These are phyloP conservation scores for Biston stratarius DNA, from an alignment of 2,888 invertebrate genomes.

Conservation along the genomic window DNA sequence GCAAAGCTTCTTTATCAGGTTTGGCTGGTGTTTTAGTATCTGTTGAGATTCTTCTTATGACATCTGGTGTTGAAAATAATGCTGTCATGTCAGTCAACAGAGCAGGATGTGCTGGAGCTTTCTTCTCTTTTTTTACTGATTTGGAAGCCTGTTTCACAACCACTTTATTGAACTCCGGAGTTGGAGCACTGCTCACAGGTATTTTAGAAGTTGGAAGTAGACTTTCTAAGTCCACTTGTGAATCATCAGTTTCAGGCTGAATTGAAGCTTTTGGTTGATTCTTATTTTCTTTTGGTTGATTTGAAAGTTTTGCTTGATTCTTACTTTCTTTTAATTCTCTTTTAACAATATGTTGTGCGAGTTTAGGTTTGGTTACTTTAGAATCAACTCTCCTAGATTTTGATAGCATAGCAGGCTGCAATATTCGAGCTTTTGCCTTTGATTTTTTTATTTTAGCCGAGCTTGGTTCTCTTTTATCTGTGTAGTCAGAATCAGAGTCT, in stretches of 20 bases:
- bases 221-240: slow-evolving; percentile 63
- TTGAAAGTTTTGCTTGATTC: slow-evolving; percentile 59
- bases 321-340: slow-evolving; percentile 73
- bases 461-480: slow-evolving; percentile 74
- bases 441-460: slow-evolving; percentile 64
- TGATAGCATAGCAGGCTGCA: slow-evolving; percentile 52
- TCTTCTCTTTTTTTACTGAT: slow-evolving; percentile 81
- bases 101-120: slow-evolving; percentile 86
- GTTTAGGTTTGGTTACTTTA: slow-evolving; percentile 63
- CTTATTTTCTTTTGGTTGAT: slow-evolving; percentile 14
- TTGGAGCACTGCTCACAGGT: slow-evolving; percentile 44
- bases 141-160: slow-evolving; percentile 76
- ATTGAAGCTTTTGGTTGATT: slow-evolving; percentile 19
- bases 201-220: slow-evolving; percentile 60
- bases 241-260: slow-evolving; percentile 44
- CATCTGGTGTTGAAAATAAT: slow-evolving; percentile 92
- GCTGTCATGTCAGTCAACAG: slow-evolving; percentile 88
- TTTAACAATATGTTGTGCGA: slow-evolving; percentile 66
- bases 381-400: slow-evolving; percentile 66
- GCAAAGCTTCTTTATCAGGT: slow-evolving; percentile 75
- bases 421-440: slow-evolving; percentile 75
- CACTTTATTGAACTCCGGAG: slow-evolving; percentile 69
- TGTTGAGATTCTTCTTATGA: slow-evolving; percentile 89
- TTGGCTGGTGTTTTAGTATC: slow-evolving; percentile 80
- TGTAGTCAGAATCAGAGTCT: slow-evolving; percentile 88